phyloP scores from a whole-genome alignment of 2,888 invertebrate genomes.

The Sepiola atlantica region DNA sequence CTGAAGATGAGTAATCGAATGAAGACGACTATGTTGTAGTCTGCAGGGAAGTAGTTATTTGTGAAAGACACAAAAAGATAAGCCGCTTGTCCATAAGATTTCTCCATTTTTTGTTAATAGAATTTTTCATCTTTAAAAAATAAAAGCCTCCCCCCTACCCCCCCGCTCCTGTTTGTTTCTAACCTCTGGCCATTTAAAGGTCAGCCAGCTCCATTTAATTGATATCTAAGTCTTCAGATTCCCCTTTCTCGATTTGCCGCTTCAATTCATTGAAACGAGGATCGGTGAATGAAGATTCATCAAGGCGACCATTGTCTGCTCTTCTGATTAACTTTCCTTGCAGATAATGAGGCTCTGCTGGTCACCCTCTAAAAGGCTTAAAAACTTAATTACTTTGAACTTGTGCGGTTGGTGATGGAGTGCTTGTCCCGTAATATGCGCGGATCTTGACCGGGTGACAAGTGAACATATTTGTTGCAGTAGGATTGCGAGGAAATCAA shows the following conservation, averaged over 20 bases:
- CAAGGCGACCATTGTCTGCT: background rate
- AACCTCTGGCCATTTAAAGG: background rate
- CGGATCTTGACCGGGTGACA: background rate
- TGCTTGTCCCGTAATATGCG: background rate
- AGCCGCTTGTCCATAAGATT: no score
- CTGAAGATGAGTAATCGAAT: no score
- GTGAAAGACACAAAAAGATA: no score
- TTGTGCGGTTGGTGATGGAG: background rate
- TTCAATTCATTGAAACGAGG: background rate
- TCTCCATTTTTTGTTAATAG: no score
- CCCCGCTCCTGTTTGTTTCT: background rate
- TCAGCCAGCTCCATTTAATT: background rate
- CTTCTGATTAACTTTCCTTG: conserved; percentile 15
- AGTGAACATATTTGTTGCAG: conserved; percentile 32
- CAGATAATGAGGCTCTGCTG: conserved; percentile 9
- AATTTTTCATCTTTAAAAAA: no score
- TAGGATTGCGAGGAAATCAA: background rate
- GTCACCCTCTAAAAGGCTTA: background rate
- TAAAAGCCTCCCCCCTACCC: no score
- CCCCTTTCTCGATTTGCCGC: background rate
- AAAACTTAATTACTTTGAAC: background rate
- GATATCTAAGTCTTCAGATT: background rate
- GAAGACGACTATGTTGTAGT: no score
- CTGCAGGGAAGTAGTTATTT: no score
- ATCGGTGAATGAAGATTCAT: background rate